phyloP scores from a whole-genome alignment of 2,797 vertebrate genomes.

The Ciconia nigra region DNA sequence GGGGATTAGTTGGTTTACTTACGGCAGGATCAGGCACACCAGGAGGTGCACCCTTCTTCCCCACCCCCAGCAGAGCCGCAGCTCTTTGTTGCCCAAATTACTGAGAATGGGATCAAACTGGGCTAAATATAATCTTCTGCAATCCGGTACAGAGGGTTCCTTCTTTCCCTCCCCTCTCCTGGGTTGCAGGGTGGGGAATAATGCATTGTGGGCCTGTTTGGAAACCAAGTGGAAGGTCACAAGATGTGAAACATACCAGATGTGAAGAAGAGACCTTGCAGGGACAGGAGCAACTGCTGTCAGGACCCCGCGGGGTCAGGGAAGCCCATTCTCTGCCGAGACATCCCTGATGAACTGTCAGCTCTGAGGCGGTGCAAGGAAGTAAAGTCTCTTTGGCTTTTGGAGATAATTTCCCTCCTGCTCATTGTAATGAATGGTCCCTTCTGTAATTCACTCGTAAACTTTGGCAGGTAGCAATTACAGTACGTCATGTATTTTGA shows the following conservation, averaged over 20 bases:
- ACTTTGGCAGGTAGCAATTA: background rate
- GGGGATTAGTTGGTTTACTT: background rate
- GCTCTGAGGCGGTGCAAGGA: background rate
- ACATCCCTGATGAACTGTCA: background rate
- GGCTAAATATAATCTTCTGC: background rate
- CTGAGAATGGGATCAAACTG: background rate
- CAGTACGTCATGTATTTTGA: background rate
- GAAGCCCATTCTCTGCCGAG: accelerated
- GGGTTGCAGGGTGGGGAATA: background rate
- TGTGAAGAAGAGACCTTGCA: background rate
- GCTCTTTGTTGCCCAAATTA: background rate
- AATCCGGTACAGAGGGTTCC: background rate
- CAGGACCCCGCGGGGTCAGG: background rate
- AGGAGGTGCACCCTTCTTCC: background rate
- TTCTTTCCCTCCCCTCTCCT: background rate
- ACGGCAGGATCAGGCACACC: background rate
- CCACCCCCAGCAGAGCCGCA: background rate
- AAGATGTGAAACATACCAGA: background rate
- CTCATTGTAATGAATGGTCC: background rate
- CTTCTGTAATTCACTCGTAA: background rate
- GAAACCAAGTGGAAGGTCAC: background rate
- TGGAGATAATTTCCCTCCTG: background rate
- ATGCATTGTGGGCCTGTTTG: background rate
- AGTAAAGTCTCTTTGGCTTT: background rate
- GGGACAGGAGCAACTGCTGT: background rate